Conservation (phyloP, 1,140 invertebrate genomes). For the Sitobion miscanthi region DNA sequence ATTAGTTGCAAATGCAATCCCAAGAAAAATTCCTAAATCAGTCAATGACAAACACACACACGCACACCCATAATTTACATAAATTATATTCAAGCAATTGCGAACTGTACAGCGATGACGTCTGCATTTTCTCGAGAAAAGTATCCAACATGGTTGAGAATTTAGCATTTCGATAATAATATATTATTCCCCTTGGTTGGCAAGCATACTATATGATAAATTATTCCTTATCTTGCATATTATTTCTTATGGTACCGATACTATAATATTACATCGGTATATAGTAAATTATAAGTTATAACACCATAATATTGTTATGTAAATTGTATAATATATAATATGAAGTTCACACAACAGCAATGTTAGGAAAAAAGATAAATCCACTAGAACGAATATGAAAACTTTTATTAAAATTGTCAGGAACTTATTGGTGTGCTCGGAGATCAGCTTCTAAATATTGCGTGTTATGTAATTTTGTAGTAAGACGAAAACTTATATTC, state of each 20-base stretch:
- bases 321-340: neutral
- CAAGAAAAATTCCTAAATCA: neutral
- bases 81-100: too few species aligned
- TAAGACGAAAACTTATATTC: neutral
- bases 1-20: neutral
- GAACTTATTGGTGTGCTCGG: neutral
- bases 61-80: too few species aligned
- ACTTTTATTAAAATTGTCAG: neutral
- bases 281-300: neutral
- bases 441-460: neutral
- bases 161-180: neutral
- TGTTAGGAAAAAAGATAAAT: neutral
- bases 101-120: too few species aligned
- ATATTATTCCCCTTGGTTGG: too few species aligned
- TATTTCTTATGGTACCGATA: neutral
- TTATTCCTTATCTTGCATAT: neutral
- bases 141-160: neutral
- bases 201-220: neutral
- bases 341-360: neutral
- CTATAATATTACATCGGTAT: neutral
- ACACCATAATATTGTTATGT: too few species aligned
- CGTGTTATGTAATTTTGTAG: neutral
- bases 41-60: neutral
- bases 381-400: neutral
- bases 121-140: neutral